Base-by-base conservation (phyloP, 2,888 invertebrate genomes). In the Campoplex capitator region DNA sequence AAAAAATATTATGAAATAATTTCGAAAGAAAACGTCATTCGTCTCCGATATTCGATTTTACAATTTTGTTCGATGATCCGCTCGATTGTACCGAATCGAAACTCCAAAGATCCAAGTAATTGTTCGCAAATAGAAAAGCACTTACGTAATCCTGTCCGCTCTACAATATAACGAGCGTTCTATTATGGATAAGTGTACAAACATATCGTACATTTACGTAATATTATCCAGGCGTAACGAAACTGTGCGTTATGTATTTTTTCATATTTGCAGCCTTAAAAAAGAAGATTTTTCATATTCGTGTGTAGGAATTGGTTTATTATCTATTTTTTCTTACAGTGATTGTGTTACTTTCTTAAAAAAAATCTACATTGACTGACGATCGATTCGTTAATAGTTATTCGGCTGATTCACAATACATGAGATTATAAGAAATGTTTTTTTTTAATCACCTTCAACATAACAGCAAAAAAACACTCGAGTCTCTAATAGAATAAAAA, bases 91-190 rank as follows among this genome's bases (percentile, higher is more conserved):
- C 6, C 65, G 48, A 9, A 23, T 9, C 16, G 42, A 70, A 58
- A 73, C 73, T 79, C 58, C 58, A 58, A 74, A 86, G 80, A 74
- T 70, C 38, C 70, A 54, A 82, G 58, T 77, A 51, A 80, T 83
- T 56, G 79, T 74, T 76, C 73, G 73, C 67, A 83, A 86, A 83
- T 86, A 86, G 83, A 74, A 78, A 75, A 76, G 67, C 79, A 68
- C 80, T 86, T 86, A 73, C 83, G 83, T 77, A 83, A 86, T 68
- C 65, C 45, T 23, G 76, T 35, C 51, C 75, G 56, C 83, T 76
- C 79, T 80, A 56, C n/a, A 65, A 80, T 73, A 65, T 86, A 79
- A 86, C 65, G 80, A 73, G 76, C 58, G 62, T 51, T 71, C 70
- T 83, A 79, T 75, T 42, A 68, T 54, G 23, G 77, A 78, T 68